Evolutionary conservation across 2,113 vertebrate species (phyloP), one percentile per base, ranked within the genome.

Genomic region (Hassar affinis): DNA sequence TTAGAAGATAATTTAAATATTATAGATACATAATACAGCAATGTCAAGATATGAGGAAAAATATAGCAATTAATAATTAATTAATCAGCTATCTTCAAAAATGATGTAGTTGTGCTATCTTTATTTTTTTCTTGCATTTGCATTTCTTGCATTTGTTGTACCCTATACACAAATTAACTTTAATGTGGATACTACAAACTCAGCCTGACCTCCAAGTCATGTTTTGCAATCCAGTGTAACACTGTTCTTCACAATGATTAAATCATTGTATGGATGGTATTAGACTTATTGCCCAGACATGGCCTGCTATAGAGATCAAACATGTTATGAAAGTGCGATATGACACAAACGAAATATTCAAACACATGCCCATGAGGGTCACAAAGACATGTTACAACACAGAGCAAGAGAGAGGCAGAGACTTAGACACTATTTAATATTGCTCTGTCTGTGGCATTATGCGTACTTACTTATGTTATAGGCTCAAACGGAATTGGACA

Each of bases 211-310:
- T 68, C 25, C 52, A 15, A 61, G 59, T 42, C 33, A 42, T 77
- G 8, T 83, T 77, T 14, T 51, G 27, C 7, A 83, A 45, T 9
- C 30, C 61, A 22, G 25, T 25, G 2, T 71, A 78, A 35, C 62
- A 30, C 25, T 68, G 33, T 77, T 38, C 62, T 78, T 78, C 74
- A 56, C 75, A 20, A 62, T 84, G 82, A 79, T 84, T 84, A 79
- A 84, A 79, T 84, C 76, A 84, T 22, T 83, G 71, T 56, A 30
- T 22, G 61, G 49, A 62, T 78, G 49, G n/a, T n/a, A 83, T 83
- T 78, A 42, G 6, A 56, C 66, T 51, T 78, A 38, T 18, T 45
- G 35, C 27, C 47, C 72, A 83, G 33, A n/a, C 57, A 75, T 4
- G 66, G 74, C 22, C 62, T 62, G 35, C 75, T 57, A 20, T 78